These are phyloP conservation scores for Drosophila antonietae DNA, from an alignment of 2,888 invertebrate genomes.

Conservation along the genomic window DNA sequence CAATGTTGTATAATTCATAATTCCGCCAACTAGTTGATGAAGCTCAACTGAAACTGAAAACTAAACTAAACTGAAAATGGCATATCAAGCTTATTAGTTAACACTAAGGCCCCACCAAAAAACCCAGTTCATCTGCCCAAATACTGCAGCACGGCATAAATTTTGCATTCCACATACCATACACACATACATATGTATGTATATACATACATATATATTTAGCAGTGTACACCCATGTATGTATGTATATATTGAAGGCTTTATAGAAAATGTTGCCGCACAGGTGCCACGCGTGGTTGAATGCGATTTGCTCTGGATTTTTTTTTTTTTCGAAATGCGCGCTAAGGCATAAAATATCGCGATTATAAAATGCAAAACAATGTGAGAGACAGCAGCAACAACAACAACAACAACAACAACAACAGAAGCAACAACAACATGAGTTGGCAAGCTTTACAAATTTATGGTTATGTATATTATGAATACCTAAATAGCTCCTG, in stretches of 20 bases:
- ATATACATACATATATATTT: not conserved
- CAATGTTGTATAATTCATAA: not conserved
- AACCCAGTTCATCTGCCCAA: slow-evolving; percentile 32
- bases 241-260: slow-evolving; percentile 39
- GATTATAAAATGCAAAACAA: slow-evolving; percentile 63
- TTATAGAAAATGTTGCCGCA: slow-evolving; percentile 33
- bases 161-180: slow-evolving; percentile 21
- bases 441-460: slow-evolving; percentile 10
- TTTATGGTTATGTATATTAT: slow-evolving; percentile 13
- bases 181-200: not conserved
- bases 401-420: slow-evolving; percentile 7
- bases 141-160: slow-evolving; percentile 37
- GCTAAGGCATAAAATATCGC: slow-evolving; percentile 62
- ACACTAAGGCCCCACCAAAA: slow-evolving; percentile 32
- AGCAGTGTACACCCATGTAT: too few relatives aligned
- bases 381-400: slow-evolving; percentile 30
- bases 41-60: slow-evolving; percentile 13
- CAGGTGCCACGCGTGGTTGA: slow-evolving; percentile 57
- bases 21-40: slow-evolving; percentile 41
- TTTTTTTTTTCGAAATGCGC: slow-evolving; percentile 49
- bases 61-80: slow-evolving; percentile 23
- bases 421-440: slow-evolving; percentile 13
- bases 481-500: not conserved
- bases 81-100: slow-evolving; percentile 48
- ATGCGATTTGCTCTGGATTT: slow-evolving; percentile 44